Evolutionary conservation across 1,140 invertebrate genomes (phyloP).

Genomic region (Drosophila parabipectinata): DNA sequence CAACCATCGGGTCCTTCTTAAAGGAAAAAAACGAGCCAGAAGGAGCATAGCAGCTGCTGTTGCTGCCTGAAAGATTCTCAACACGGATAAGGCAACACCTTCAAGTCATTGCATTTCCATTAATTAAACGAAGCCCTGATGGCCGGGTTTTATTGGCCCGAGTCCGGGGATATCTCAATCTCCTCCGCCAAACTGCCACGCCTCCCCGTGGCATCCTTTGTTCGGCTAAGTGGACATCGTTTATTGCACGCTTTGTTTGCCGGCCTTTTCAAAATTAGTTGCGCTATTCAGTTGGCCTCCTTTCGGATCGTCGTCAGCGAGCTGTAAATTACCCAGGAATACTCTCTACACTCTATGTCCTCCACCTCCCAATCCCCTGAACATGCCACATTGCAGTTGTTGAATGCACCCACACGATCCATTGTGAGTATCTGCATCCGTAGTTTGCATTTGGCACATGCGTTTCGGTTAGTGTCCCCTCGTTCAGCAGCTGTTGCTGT

Average conservation of each 20-base stretch:
- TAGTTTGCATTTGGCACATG: conserved; percentile 57
- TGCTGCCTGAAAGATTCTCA: conserved; percentile 45
- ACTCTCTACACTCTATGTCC: not conserved
- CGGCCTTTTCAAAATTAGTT: conserved; percentile 80
- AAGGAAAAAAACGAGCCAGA: not conserved
- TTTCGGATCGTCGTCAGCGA: conserved; percentile 24
- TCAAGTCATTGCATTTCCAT: conserved; percentile 78
- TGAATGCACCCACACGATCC: conserved; percentile 77
- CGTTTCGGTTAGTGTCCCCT: conserved; percentile 58
- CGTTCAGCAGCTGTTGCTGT: conserved; percentile 73
- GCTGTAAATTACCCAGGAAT: conserved; percentile 66
- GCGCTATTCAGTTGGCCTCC: conserved; percentile 66
- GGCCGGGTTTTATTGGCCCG: conserved; percentile 62
- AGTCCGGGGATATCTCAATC: conserved; percentile 45
- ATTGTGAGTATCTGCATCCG: conserved; percentile 31
- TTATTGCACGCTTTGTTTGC: conserved; percentile 76
- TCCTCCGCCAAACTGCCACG: conserved; percentile 39
- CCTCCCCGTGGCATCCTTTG: conserved; percentile 55
- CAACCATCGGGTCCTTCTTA: conserved; percentile 35
- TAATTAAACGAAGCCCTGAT: conserved; percentile 63
- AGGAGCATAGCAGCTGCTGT: conserved; percentile 6
- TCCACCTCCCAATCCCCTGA: not conserved
- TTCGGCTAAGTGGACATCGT: conserved; percentile 76
- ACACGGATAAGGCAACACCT: conserved; percentile 58
- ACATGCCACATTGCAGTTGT: conserved; percentile 37